phyloP scores from a whole-genome alignment of 1,140 invertebrate genomes.

The Himalopsyche phryganea region DNA sequence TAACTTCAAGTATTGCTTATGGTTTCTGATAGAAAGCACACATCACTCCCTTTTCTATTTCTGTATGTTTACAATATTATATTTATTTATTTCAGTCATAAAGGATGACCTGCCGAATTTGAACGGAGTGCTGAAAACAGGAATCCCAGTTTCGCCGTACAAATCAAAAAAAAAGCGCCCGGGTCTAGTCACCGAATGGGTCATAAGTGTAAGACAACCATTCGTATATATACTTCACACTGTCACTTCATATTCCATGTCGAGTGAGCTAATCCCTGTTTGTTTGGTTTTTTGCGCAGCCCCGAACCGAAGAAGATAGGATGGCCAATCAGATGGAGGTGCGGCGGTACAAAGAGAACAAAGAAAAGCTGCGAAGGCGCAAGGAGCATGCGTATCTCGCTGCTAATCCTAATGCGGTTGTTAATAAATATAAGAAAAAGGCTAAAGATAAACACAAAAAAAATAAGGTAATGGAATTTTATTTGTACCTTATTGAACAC shows the following conservation, averaged over 20 bases:
- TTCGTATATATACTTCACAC: too few relatives aligned
- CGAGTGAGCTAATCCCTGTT: too few relatives aligned
- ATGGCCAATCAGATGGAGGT: constrained; percentile 63
- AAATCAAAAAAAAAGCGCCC: constrained; percentile 41
- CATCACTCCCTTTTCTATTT: too few relatives aligned
- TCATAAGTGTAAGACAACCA: constrained; percentile 45
- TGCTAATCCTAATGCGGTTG: constrained; percentile 7
- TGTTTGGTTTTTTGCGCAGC: constrained; percentile 48
- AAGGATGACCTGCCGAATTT: constrained; percentile 20
- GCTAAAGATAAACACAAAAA: constrained; percentile 28
- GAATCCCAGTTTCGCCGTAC: constrained; percentile 3
- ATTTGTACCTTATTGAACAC: too few relatives aligned
- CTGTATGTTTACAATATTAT: too few relatives aligned
- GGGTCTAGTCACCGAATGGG: constrained; percentile 46
- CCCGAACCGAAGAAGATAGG: constrained; percentile 72
- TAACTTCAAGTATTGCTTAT: too few relatives aligned
- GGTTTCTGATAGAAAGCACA: too few relatives aligned
- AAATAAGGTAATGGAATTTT: too few relatives aligned
- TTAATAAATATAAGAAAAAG: constrained; percentile 24
- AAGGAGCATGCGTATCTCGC: constrained; percentile 53
- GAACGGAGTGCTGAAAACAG: constrained; percentile 18
- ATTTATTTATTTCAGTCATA: constrained; percentile 34
- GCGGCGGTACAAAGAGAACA: constrained; percentile 70
- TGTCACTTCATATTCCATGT: too few relatives aligned
- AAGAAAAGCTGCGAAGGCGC: constrained; percentile 68